phyloP scores from a whole-genome alignment of 1,140 invertebrate genomes.

The Melanaphis sacchari region DNA sequence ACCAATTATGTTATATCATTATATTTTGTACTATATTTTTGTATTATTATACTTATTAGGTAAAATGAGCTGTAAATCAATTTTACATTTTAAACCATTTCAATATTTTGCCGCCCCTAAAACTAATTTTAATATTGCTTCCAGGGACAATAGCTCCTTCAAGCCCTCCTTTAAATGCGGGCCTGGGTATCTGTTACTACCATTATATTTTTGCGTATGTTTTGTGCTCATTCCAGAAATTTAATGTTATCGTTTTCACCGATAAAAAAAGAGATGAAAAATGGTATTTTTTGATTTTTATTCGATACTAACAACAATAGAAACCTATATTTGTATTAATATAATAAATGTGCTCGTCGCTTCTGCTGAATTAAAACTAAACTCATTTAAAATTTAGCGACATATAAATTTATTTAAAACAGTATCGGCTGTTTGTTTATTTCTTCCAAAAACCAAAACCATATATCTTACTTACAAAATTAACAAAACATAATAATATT shows the following conservation, averaged over 20 bases:
- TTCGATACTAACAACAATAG: not conserved
- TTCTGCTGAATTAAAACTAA: not conserved
- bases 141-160: no score
- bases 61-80: no score
- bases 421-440: not conserved
- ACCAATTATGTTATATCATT: no score
- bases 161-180: no score
- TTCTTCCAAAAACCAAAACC: not conserved
- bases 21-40: no score
- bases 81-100: no score
- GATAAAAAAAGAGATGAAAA: not conserved
- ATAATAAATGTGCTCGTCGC: not conserved
- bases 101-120: no score
- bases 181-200: not conserved
- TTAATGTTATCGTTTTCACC: not conserved
- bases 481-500: not conserved
- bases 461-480: not conserved
- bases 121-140: no score
- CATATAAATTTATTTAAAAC: not conserved
- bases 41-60: no score
- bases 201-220: not conserved
- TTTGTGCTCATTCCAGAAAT: not conserved
- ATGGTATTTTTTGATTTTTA: not conserved
- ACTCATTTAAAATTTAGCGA: constrained; percentile 5
- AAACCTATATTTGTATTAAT: not conserved